Conservation (phyloP, 2,797 vertebrate genomes). For the Acestrorhynchus altus region DNA sequence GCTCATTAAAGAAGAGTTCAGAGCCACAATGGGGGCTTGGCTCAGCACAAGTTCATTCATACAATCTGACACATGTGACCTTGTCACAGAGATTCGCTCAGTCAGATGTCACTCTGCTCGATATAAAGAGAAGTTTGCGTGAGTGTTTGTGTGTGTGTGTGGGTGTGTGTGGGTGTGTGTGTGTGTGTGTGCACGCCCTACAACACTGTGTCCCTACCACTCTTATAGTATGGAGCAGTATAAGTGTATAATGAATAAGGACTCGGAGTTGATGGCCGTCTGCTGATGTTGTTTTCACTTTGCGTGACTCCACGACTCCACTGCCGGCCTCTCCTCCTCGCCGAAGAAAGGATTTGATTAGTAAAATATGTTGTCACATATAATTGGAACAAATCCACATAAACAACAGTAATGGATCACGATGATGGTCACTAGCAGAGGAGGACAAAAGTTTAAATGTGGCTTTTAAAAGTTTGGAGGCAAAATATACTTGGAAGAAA, state of each 20-base stretch:
- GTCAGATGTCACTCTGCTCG: constrained; percentile 51
- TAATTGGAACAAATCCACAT: neutral
- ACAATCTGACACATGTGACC: constrained; percentile 51
- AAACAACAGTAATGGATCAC: neutral
- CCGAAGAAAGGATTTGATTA: neutral
- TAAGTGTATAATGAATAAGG: too few relatives aligned
- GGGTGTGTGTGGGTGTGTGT: constrained; percentile 4
- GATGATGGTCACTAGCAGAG: too few relatives aligned
- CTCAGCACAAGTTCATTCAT: constrained; percentile 30
- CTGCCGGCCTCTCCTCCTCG: constrained; percentile 4
- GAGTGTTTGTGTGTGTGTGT: constrained; percentile 30
- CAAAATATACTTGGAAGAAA: too few relatives aligned
- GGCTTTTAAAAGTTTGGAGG: too few relatives aligned
- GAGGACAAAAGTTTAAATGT: too few relatives aligned
- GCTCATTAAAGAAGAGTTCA: constrained; percentile 53
- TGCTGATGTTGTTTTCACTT: neutral
- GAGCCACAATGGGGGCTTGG: constrained; percentile 29
- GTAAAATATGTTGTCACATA: neutral
- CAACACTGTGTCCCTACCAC: neutral
- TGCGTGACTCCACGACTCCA: neutral
- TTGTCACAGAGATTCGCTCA: constrained; percentile 47
- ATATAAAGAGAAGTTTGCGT: constrained; percentile 19
- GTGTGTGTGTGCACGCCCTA: too few relatives aligned
- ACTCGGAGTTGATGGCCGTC: neutral
- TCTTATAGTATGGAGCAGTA: neutral